Conservation (phyloP, 2,113 vertebrate species). For the Labeo rohita region DNA sequence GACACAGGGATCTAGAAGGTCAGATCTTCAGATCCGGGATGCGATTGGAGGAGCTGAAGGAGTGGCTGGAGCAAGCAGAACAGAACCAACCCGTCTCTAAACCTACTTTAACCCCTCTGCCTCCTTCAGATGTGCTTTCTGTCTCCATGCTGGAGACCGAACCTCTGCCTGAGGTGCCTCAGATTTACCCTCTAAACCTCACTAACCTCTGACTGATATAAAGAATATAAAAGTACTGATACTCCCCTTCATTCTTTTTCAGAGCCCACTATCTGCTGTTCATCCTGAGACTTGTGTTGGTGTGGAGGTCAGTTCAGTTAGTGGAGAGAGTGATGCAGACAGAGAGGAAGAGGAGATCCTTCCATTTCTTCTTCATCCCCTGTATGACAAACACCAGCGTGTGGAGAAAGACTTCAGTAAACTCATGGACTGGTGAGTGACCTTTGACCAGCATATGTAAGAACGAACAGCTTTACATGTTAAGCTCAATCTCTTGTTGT, state of each 20-base stretch:
- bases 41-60: constrained; percentile 83
- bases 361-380: constrained; percentile 46
- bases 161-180: constrained; percentile 72
- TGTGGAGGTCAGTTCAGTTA: constrained; percentile 59
- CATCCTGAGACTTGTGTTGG: constrained; percentile 29
- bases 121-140: constrained; percentile 5
- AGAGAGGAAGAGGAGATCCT: constrained; percentile 22
- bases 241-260: not conserved
- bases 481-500: not conserved
- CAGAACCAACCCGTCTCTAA: not conserved
- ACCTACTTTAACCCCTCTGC: constrained; percentile 48
- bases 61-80: constrained; percentile 67
- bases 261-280: constrained; percentile 57
- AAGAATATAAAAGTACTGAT: not conserved
- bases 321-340: constrained; percentile 51
- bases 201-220: not conserved
- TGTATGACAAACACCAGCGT: constrained; percentile 61
- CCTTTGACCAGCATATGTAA: not conserved
- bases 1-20: constrained; percentile 82
- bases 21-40: constrained; percentile 83
- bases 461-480: not conserved
- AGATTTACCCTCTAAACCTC: not conserved
- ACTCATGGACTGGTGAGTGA: constrained; percentile 78
- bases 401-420: constrained; percentile 68
- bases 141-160: not conserved